These are phyloP conservation scores for Chiloscyllium punctatum DNA, from an alignment of 2,797 vertebrate species.

Conservation along the genomic window DNA sequence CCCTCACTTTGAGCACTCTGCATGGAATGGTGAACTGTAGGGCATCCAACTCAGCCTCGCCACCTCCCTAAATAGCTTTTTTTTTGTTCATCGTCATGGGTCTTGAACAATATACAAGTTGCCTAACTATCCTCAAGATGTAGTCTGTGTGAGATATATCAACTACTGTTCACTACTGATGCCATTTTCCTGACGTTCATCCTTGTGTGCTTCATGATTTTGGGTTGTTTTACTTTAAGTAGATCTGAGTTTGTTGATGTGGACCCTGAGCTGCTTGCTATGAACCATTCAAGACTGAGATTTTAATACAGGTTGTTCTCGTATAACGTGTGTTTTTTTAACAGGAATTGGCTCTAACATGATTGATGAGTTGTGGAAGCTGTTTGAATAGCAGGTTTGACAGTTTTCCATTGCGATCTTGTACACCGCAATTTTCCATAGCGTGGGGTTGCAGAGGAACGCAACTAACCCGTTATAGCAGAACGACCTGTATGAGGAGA, in stretches of 20 bases:
- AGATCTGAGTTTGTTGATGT: neutral
- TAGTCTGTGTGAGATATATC: neutral
- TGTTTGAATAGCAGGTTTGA: too few species aligned
- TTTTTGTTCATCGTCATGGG: neutral
- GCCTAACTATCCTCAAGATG: neutral
- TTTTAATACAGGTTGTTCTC: too few species aligned
- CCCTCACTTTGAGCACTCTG: too few species aligned
- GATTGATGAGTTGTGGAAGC: too few species aligned
- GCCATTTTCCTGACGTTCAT: neutral
- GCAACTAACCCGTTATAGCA: too few species aligned
- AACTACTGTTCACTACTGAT: neutral
- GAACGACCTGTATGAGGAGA: too few species aligned
- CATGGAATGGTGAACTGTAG: neutral
- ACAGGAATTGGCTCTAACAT: too few species aligned
- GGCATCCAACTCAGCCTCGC: neutral
- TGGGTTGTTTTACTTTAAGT: neutral
- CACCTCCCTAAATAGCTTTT: neutral
- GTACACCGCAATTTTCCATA: too few species aligned
- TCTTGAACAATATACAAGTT: neutral
- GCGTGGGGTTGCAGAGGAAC: too few species aligned
- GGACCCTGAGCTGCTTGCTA: neutral
- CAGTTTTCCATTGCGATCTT: too few species aligned
- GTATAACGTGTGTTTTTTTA: too few species aligned
- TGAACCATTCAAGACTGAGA: neutral
- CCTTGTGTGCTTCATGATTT: neutral